Evolutionary conservation across 2,113 vertebrate species (phyloP), one percentile per base, ranked within the genome.

Genomic region (Cebidichthys violaceus): DNA sequence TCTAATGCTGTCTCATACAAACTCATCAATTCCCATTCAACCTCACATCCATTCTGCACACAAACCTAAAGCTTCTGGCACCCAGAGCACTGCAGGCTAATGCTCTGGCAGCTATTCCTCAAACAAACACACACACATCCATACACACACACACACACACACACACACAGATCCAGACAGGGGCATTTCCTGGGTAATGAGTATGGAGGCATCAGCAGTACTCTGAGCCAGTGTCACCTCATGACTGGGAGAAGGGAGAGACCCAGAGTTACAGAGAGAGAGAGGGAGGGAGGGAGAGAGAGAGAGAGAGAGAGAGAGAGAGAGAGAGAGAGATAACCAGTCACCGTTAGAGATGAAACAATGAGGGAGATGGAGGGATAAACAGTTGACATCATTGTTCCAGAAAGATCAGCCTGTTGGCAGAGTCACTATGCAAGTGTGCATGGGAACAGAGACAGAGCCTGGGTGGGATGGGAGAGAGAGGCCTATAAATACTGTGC

Each of bases 331-430:
- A 70, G 66, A 82, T 73, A 74, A 45, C 79, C 60, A 47, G 83
- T 77, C 70, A 69, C 82, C 81, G 61, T 85, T 86, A 84, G 64
- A 74, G 70, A 86, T 83, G 27, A 89, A 89, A 93, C 90, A 92
- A 88, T 88, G 77, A 80, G 35, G 60, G 29, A 18, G 37, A 84
- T 84, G 76, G 66, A 85, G 72, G 71, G 85, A 92, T 73, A 86
- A 93, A 93, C 84, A 89, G 85, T 90, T 92, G 89, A 92, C 86
- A 85, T 91, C 90, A 92, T 93, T 93, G 91, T 93, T 93, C 89
- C 82, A 91, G 89, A 92, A 86, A 89, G 79, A 90, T 91, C 90
- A 81, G 86, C 77, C 50, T 84, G 45, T 86, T 92, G 89, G 91
- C 90, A 92, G 76, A 76, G 78, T 67, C 71, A 43, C 62, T 47